phyloP scores from a whole-genome alignment of 2,797 vertebrate genomes.

The Eulemur rubriventer region DNA sequence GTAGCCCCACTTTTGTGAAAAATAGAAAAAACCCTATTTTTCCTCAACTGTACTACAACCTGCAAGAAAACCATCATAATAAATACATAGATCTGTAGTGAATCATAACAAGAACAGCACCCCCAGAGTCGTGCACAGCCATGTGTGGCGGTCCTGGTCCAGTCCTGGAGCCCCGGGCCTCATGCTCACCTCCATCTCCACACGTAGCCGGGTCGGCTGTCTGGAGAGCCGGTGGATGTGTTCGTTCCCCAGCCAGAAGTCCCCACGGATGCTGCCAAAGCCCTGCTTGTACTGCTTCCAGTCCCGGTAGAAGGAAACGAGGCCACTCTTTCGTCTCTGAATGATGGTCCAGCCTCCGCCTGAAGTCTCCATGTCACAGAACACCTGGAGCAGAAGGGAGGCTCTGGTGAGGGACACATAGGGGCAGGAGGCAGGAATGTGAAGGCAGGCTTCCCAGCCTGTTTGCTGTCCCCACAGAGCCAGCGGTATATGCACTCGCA shows the following conservation, averaged over 20 bases:
- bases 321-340: slow-evolving; percentile 95
- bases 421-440: not conserved
- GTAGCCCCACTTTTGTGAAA: not conserved
- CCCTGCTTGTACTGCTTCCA: slow-evolving; percentile 97
- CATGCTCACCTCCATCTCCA: slow-evolving; percentile 93
- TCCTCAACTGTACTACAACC: not conserved
- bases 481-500: accelerated
- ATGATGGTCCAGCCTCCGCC: slow-evolving; percentile 98
- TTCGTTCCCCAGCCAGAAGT: slow-evolving; percentile 99
- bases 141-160: not conserved
- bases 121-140: accelerated
- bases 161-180: not conserved
- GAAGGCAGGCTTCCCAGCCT: not conserved
- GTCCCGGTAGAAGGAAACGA: slow-evolving; percentile 94
- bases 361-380: slow-evolving; percentile 96
- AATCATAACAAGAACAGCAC: not conserved
- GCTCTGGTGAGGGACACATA: not conserved
- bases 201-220: slow-evolving; percentile 92
- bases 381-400: slow-evolving; percentile 87
- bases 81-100: not conserved
- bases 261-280: slow-evolving; percentile 95
- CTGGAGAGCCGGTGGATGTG: slow-evolving; percentile 94
- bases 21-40: not conserved
- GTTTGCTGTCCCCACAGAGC: not conserved
- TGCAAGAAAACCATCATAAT: not conserved